Percentiles rank a stretch among this genome's conserved stretches.
Evolutionary conservation across 2,888 invertebrate species (phyloP).

Genomic region (Augochlorella aurata): DNA sequence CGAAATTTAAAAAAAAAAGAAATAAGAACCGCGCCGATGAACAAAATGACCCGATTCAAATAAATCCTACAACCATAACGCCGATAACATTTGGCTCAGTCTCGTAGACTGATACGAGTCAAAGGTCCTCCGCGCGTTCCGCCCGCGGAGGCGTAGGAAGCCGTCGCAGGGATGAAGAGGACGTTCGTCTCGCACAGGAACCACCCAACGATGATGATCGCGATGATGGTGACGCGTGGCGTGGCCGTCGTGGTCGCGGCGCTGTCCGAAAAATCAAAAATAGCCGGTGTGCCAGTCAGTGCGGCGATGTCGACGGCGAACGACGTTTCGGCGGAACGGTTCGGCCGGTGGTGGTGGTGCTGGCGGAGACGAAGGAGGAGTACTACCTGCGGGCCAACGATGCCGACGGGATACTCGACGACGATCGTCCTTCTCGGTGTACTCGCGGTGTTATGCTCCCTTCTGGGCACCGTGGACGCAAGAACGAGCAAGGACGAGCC

Average conservation of each 20-base stretch:
- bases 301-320: constrained; percentile 82
- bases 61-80: too few species aligned
- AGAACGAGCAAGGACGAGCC: constrained; percentile 64
- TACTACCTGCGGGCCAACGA: constrained; percentile 67
- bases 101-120: too few species aligned
- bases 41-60: too few species aligned
- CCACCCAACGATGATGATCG: constrained; percentile 5
- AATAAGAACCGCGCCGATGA: too few species aligned
- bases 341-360: constrained; percentile 79
- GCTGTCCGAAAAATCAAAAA: constrained; percentile 78
- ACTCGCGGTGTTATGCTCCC: constrained; percentile 54
- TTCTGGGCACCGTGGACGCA: constrained; percentile 60
- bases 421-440: constrained; percentile 61
- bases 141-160: not conserved
- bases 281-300: constrained; percentile 80
- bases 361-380: constrained; percentile 75
- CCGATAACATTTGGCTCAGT: too few species aligned
- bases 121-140: too few species aligned
- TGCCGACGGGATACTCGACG: constrained; percentile 56
- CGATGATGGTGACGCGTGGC: constrained; percentile 25
- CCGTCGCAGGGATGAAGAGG: not conserved
- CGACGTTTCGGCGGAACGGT: constrained; percentile 80
- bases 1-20: too few species aligned
- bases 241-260: constrained; percentile 41
- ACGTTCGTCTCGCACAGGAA: not conserved